A percentile compares a stretch with the other conserved stretches of the same genome.
These are phyloP conservation scores for Noctua janthe DNA, from an alignment of 2,888 invertebrate genomes.

Conservation along the genomic window DNA sequence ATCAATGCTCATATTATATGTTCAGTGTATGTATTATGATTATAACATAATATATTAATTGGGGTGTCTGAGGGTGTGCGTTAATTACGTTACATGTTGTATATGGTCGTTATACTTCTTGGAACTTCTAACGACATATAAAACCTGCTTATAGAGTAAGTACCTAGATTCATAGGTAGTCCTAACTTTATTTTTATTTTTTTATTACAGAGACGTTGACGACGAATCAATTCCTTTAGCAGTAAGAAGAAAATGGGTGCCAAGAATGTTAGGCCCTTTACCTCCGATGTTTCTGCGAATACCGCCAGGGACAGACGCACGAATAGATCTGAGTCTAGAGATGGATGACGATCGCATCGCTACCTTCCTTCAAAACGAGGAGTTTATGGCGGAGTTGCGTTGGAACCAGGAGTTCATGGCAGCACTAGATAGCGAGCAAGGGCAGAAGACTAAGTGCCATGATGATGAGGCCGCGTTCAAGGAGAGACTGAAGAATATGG, in stretches of 20 bases:
- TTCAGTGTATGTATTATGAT: no score
- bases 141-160: neutral
- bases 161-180: neutral
- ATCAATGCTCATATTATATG: no score
- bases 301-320: slow-evolving; percentile 86
- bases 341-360: slow-evolving; percentile 97
- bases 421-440: slow-evolving; percentile 94
- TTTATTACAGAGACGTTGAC: slow-evolving; percentile 81
- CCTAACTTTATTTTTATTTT: neutral
- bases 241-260: slow-evolving; percentile 93
- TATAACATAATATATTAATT: no score
- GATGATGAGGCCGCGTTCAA: slow-evolving; percentile 94
- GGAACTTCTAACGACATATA: neutral
- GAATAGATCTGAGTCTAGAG: slow-evolving; percentile 89
- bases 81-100: no score
- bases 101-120: neutral
- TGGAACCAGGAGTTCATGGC: slow-evolving; percentile 97
- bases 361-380: slow-evolving; percentile 96
- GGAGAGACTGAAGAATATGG: slow-evolving; percentile 95
- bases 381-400: slow-evolving; percentile 96
- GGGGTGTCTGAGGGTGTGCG: no score
- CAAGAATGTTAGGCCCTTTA: slow-evolving; percentile 94
- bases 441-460: slow-evolving; percentile 86
- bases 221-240: slow-evolving; percentile 86
- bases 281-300: slow-evolving; percentile 95